Percentiles rank a stretch among this genome's conserved stretches.
Evolutionary conservation across 2,797 vertebrate species (phyloP).

Genomic region (Cuniculus paca): DNA sequence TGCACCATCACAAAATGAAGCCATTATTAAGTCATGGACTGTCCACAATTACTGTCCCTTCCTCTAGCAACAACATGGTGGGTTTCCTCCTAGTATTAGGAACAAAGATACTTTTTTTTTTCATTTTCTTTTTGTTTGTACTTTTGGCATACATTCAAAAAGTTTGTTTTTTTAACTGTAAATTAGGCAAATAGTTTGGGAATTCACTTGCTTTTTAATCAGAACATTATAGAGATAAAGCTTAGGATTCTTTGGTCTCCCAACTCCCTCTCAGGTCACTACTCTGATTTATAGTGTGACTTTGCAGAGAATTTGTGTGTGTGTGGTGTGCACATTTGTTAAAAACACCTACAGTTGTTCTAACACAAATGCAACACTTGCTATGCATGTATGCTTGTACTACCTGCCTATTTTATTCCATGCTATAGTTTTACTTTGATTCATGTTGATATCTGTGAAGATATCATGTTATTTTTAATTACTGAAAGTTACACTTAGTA

Average conservation of each 20-base stretch:
- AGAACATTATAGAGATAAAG: neutral
- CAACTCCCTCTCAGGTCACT: neutral
- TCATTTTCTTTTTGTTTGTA: conserved; percentile 27
- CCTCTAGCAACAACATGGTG: neutral
- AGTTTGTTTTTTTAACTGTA: conserved; percentile 8
- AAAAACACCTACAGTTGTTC: neutral
- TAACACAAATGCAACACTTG: neutral
- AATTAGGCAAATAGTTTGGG: neutral
- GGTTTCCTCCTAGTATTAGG: neutral
- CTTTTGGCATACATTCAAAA: conserved; percentile 13
- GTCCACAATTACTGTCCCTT: neutral
- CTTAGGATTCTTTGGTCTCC: neutral
- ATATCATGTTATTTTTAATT: conserved; percentile 29
- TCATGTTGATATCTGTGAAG: neutral
- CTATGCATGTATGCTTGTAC: neutral
- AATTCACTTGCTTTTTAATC: conserved; percentile 16
- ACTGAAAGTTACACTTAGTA: neutral
- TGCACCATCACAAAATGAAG: neutral
- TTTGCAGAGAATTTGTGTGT: neutral
- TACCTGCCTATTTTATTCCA: neutral
- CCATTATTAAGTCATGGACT: neutral
- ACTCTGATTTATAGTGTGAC: neutral
- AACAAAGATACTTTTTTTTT: neutral
- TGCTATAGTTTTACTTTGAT: neutral
- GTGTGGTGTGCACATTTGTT: neutral